Percentiles rank a stretch among this genome's conserved stretches.
Evolutionary conservation across 2,888 invertebrate genomes (phyloP).

Genomic region (Ametastegia equiseti): DNA sequence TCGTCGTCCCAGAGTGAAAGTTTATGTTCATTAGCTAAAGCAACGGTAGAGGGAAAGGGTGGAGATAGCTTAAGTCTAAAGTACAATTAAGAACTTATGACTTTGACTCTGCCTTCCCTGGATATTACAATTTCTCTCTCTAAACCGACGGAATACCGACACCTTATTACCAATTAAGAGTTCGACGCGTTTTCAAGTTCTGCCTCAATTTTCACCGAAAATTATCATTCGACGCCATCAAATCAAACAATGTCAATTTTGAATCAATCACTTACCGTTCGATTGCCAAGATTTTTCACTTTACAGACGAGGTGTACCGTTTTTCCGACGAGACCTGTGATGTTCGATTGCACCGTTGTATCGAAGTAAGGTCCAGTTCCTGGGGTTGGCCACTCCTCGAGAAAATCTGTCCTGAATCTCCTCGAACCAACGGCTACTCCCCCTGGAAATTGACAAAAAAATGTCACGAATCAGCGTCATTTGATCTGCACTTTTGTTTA

Average conservation of each 20-base stretch:
- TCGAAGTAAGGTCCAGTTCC: conserved; percentile 74
- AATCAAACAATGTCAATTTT: conserved; percentile 14
- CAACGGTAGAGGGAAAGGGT: not conserved
- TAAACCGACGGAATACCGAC: not conserved
- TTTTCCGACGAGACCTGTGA: conserved; percentile 76
- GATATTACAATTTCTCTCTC: conserved; percentile 9
- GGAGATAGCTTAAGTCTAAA: conserved; percentile 32
- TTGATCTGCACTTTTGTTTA: not conserved
- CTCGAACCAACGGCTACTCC: conserved; percentile 77
- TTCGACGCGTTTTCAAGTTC: not conserved
- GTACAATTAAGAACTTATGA: conserved; percentile 37
- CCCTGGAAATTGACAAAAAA: conserved; percentile 53
- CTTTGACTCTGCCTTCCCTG: conserved; percentile 5
- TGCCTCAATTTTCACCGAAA: not conserved
- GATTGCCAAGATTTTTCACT: conserved; percentile 76
- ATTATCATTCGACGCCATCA: not conserved
- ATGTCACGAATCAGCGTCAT: not conserved
- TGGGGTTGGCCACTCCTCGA: conserved; percentile 73
- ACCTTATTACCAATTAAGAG: conserved; percentile 16
- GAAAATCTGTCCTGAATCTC: conserved; percentile 72
- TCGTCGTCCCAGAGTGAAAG: conserved; percentile 18
- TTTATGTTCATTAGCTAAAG: conserved; percentile 31
- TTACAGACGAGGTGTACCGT: conserved; percentile 76
- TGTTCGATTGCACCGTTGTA: conserved; percentile 72
- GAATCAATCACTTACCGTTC: conserved; percentile 70